phyloP scores from a whole-genome alignment of 2,797 vertebrate species.

The Alectoris magna region DNA sequence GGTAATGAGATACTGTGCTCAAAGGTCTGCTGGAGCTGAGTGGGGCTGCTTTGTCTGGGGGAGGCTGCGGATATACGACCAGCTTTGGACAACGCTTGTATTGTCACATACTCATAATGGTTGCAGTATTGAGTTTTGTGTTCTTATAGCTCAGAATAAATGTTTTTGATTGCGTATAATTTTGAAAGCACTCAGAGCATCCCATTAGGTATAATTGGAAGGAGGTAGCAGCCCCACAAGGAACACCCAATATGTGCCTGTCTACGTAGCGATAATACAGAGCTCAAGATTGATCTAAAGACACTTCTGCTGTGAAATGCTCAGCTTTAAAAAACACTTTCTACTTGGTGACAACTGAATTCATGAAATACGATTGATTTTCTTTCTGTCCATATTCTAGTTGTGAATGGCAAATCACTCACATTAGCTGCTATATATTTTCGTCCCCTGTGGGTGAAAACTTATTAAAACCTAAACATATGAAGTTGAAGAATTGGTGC shows the following conservation, averaged over 20 bases:
- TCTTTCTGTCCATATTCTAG: neutral
- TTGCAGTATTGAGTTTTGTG: neutral
- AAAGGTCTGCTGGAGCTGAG: accelerated
- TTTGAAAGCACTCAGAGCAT: neutral
- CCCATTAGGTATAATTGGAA: neutral
- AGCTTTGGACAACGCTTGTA: neutral
- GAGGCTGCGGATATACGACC: neutral
- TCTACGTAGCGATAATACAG: neutral
- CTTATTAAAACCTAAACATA: conserved; percentile 48
- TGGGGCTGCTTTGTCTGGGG: neutral
- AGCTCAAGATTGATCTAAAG: neutral
- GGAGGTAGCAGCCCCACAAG: neutral
- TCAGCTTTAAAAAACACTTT: neutral
- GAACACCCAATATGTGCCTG: neutral
- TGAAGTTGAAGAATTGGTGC: neutral
- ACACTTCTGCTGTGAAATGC: neutral
- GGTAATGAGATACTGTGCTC: neutral
- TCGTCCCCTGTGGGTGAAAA: neutral
- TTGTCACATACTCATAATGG: neutral
- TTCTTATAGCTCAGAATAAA: neutral
- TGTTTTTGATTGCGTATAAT: neutral
- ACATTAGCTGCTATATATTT: neutral
- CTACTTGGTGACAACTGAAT: neutral
- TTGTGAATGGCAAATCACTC: neutral
- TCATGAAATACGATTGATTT: neutral